These are phyloP conservation scores for Tinea trinotella DNA, from an alignment of 2,888 invertebrate genomes.

Conservation along the genomic window DNA sequence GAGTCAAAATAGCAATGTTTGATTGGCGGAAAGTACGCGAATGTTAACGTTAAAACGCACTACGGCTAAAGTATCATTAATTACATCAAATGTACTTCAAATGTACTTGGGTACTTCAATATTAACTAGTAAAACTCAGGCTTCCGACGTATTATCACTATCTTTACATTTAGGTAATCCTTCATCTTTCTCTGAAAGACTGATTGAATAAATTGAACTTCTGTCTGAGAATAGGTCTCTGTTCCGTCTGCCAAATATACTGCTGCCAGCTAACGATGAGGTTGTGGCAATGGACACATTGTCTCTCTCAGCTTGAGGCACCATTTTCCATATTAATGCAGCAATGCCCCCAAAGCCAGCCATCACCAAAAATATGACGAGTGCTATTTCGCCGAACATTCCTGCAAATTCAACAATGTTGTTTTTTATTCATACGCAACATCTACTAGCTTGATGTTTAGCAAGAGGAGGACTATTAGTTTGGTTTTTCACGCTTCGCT, in stretches of 20 bases:
- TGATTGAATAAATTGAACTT: constrained; percentile 64
- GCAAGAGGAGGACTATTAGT: too few species aligned
- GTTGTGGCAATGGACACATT: constrained; percentile 58
- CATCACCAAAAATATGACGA: constrained; percentile 73
- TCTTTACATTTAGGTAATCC: constrained; percentile 41
- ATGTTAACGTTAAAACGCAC: too few species aligned
- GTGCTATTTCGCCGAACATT: constrained; percentile 57
- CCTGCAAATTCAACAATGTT: constrained; percentile 43
- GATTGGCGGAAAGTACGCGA: too few species aligned
- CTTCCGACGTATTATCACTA: constrained; percentile 63
- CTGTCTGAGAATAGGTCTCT: constrained; percentile 58
- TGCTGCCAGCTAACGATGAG: constrained; percentile 53
- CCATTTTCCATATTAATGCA: constrained; percentile 69
- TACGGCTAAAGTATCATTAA: too few species aligned
- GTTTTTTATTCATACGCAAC: too few species aligned
- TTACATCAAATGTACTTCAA: too few species aligned
- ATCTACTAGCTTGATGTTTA: too few species aligned
- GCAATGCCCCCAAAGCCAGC: constrained; percentile 71
- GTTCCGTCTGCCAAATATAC: constrained; percentile 52
- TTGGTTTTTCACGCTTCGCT: too few species aligned
- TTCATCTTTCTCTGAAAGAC: constrained; percentile 61
- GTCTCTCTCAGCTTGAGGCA: constrained; percentile 66
- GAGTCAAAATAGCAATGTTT: too few species aligned
- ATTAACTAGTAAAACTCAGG: constrained; percentile 38
- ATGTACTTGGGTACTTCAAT: too few species aligned